phyloP scores from a whole-genome alignment of 2,888 invertebrate species.

The Drosophila neotestacea region DNA sequence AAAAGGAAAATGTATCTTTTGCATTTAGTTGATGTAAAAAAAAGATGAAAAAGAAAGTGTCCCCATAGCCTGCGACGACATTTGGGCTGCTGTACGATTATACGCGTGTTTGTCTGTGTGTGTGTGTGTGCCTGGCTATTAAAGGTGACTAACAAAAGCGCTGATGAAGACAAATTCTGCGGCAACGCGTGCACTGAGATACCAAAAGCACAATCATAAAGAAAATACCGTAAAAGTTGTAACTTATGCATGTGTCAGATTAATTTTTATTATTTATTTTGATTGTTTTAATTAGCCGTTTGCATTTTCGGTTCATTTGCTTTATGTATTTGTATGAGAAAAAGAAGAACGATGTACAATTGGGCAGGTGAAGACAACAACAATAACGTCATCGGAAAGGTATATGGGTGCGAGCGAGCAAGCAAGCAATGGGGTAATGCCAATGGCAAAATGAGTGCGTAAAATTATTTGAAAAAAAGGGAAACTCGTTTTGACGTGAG shows the following conservation, averaged over 20 bases:
- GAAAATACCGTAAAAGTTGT: slow-evolving; percentile 32
- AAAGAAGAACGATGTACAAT: slow-evolving; percentile 31
- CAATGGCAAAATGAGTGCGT: slow-evolving; percentile 43
- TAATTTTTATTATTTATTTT: slow-evolving; percentile 60
- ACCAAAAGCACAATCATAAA: slow-evolving; percentile 16
- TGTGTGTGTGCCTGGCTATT: slow-evolving; percentile 56
- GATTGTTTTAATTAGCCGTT: slow-evolving; percentile 62
- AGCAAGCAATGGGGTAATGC: slow-evolving; percentile 1
- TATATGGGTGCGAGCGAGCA: slow-evolving; percentile 25
- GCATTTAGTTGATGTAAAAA: slow-evolving; percentile 54
- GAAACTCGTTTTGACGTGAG: slow-evolving; percentile 48
- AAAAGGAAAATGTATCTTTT: slow-evolving; percentile 69
- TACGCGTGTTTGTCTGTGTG: slow-evolving; percentile 18
- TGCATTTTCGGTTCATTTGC: slow-evolving; percentile 57
- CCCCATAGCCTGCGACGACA: slow-evolving; percentile 52
- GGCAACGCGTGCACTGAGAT: slow-evolving; percentile 22
- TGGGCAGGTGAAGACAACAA: slow-evolving; percentile 59
- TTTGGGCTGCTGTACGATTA: slow-evolving; percentile 38
- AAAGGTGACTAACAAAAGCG: slow-evolving; percentile 65
- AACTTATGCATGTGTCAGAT: slow-evolving; percentile 36
- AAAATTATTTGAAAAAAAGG: slow-evolving; percentile 27
- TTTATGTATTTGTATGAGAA: slow-evolving; percentile 26
- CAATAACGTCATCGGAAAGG: slow-evolving; percentile 62
- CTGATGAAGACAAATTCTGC: slow-evolving; percentile 54
- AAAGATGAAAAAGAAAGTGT: slow-evolving; percentile 78